Conservation (phyloP, 2,888 invertebrate genomes). For the Piscicola geometra region DNA sequence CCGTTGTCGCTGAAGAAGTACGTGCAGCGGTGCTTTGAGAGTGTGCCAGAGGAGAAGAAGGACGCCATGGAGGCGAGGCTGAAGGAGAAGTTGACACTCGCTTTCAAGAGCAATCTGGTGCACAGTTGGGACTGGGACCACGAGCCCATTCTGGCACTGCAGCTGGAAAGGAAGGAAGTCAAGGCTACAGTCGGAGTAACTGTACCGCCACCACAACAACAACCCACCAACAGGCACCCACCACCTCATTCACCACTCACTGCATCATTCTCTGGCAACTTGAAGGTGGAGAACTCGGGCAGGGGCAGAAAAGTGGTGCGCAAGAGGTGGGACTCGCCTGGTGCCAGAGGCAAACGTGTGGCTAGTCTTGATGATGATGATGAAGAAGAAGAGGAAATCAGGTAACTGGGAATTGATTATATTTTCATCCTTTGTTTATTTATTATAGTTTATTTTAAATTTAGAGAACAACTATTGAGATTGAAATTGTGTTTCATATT, state of each 20-base stretch:
- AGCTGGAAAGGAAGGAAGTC: background rate
- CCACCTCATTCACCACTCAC: background rate
- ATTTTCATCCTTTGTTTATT: background rate
- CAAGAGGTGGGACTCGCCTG: background rate
- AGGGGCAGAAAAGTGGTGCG: slow-evolving; percentile 6
- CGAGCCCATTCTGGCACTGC: slow-evolving; percentile 63
- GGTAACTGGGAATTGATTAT: background rate
- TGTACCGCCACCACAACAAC: background rate
- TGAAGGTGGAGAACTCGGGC: slow-evolving; percentile 12
- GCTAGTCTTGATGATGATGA: background rate
- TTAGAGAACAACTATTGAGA: background rate
- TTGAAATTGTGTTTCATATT: background rate
- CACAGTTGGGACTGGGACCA: slow-evolving; percentile 89
- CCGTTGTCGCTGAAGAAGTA: slow-evolving; percentile 72
- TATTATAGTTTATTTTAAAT: background rate
- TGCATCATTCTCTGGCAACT: background rate
- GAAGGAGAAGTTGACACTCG: slow-evolving; percentile 85
- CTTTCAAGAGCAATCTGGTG: slow-evolving; percentile 79
- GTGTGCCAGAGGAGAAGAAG: slow-evolving; percentile 81
- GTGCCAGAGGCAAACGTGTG: background rate
- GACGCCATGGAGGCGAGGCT: slow-evolving; percentile 89
- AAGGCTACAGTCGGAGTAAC: background rate
- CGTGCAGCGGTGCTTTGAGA: slow-evolving; percentile 84
- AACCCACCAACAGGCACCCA: background rate
- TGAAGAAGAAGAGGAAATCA: background rate